Conservation (phyloP, 2,113 vertebrate genomes). For the Terrapene triunguis region DNA sequence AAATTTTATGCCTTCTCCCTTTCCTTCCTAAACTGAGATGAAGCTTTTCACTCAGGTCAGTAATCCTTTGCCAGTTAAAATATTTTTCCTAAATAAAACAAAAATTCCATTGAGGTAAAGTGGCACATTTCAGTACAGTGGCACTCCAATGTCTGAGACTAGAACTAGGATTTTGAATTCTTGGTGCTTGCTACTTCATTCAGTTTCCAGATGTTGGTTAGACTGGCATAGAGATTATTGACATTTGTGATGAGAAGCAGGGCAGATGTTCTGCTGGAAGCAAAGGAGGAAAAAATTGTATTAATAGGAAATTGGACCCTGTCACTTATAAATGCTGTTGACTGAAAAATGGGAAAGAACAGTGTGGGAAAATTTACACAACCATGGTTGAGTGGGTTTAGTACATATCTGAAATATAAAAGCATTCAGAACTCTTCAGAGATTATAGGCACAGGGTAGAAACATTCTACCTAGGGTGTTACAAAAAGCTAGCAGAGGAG, state of each 20-base stretch:
- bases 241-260: not conserved
- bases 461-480: not conserved
- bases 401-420: fast-evolving
- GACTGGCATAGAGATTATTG: fast-evolving
- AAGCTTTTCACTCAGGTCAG: not conserved
- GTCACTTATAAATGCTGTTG: not conserved
- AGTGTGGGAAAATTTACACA: not conserved
- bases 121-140: fast-evolving
- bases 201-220: not conserved
- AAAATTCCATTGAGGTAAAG: fast-evolving
- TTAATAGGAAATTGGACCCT: fast-evolving
- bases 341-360: not conserved
- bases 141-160: not conserved
- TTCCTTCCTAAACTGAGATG: fast-evolving
- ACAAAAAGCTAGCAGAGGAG: not conserved
- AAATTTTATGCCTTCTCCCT: not conserved
- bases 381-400: not conserved
- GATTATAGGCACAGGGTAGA: not conserved
- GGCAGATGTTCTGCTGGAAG: not conserved
- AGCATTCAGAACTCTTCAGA: fast-evolving
- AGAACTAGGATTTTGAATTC: not conserved
- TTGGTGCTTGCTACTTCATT: not conserved
- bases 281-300: not conserved
- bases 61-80: not conserved
- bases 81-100: fast-evolving